phyloP scores from a whole-genome alignment of 2,888 invertebrate genomes.

The Acanthosepion pharaonis region DNA sequence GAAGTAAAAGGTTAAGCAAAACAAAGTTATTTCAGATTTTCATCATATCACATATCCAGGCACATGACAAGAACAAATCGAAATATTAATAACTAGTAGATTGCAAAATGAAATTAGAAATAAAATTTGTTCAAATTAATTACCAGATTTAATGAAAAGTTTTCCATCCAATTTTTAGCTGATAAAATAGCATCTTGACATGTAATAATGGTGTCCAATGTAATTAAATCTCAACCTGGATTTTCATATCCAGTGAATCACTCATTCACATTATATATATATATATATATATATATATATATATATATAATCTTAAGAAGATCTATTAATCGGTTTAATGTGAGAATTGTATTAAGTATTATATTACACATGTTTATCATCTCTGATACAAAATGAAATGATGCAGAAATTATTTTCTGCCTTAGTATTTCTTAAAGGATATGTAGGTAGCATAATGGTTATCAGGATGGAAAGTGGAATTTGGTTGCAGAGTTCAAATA shows the following conservation, averaged over 20 bases:
- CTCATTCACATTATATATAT: neutral
- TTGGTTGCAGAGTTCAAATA: no score
- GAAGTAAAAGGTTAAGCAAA: neutral
- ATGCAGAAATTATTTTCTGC: neutral
- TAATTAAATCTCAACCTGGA: slow-evolving; percentile 4
- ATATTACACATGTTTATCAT: neutral
- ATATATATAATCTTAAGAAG: neutral
- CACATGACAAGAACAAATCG: neutral
- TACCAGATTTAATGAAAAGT: neutral
- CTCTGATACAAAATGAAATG: neutral
- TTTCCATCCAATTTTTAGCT: neutral
- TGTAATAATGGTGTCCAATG: neutral
- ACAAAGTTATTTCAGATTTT: neutral
- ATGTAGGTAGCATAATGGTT: no score
- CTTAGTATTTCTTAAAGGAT: neutral
- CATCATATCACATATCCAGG: neutral
- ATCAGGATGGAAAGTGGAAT: no score
- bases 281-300: neutral
- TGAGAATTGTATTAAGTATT: neutral
- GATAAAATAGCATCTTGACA: neutral
- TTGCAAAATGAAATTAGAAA: neutral
- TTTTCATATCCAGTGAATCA: neutral
- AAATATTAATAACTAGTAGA: neutral
- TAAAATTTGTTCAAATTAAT: neutral
- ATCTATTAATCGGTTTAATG: neutral